These are phyloP conservation scores for Percina caprodes DNA, from an alignment of 2,113 vertebrate species.

Conservation along the genomic window DNA sequence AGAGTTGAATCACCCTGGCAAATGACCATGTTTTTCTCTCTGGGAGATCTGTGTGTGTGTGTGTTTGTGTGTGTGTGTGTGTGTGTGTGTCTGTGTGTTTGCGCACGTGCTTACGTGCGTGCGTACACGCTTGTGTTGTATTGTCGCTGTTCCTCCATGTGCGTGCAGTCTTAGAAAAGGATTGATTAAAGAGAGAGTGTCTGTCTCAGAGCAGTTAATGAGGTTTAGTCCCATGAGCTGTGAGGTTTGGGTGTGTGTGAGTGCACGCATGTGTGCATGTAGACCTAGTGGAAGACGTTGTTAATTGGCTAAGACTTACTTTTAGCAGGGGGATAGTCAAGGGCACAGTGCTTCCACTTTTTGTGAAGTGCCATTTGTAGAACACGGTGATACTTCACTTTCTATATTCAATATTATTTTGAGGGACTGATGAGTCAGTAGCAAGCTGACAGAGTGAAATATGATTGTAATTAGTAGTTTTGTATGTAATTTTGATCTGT, in stretches of 20 bases:
- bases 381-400: constrained; percentile 59
- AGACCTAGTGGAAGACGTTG: constrained; percentile 78
- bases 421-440: constrained; percentile 74
- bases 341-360: constrained; percentile 73
- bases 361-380: constrained; percentile 64
- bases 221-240: constrained; percentile 84
- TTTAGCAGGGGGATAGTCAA: constrained; percentile 81
- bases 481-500: constrained; percentile 47
- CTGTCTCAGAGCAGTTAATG: constrained; percentile 85
- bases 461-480: constrained; percentile 58
- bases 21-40: constrained; percentile 83
- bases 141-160: constrained; percentile 78
- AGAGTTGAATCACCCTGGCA: constrained; percentile 85
- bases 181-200: constrained; percentile 85
- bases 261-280: constrained; percentile 53
- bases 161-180: constrained; percentile 80
- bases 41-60: constrained; percentile 72
- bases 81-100: neutral
- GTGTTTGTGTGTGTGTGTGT: too few relatives aligned
- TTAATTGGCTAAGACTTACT: constrained; percentile 85
- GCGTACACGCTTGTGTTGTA: constrained; percentile 60
- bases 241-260: constrained; percentile 66
- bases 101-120: constrained; percentile 51
- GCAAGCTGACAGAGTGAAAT: constrained; percentile 52
- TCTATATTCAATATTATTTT: constrained; percentile 60